Base-by-base conservation (phyloP, 2,113 vertebrate genomes). In the Leucoraja erinaceus region DNA sequence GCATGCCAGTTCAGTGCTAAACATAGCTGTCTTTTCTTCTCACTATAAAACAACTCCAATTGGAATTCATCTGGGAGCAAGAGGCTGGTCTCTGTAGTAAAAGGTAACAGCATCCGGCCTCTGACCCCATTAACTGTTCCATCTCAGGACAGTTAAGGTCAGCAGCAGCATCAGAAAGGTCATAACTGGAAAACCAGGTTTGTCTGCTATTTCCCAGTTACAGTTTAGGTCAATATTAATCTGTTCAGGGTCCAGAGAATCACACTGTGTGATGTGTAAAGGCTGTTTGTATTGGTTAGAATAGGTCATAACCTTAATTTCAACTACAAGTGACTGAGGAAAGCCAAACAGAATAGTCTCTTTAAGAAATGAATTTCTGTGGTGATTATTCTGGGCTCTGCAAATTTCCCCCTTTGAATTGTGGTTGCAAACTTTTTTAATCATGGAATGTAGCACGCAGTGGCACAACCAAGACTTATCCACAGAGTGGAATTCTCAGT, bases 241-340 rank as follows among this genome's bases (percentile, higher is more conserved):
- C 83, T 63, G 81, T 16, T 61, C 7, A 63, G 59, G 59, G 63
- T 63, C 81, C 22, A 61, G 22, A 61, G 25, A 11, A 84, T 28
- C 28, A 31, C 59, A 5, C 59, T 2, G 56, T 25, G 59, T n/a
- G 25, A 31, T 33, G 83, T 86, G 81, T 61, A 88, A 88, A 63
- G 28, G 1, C 59, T 88, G 83, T 88, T 88, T 88, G 83, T 63
- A 66, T 88, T 88, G 28, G 59, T 63, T 88, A 88, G 83, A 66
- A 88, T 6, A 63, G 83, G 83, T 88, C 14, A 7, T 31, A 88
- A 88, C 59, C 83, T 88, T 88, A 56, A 88, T 88, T 88, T 63
- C 59, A 88, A 61, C 59, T 59, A 88, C 59, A 47, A 63, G 59
- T 8, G 59, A 88, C 59, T 88, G 59, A 63, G 11, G 59, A 31